phyloP scores from a whole-genome alignment of 2,113 vertebrate species.

The Rhinichthys klamathensis region DNA sequence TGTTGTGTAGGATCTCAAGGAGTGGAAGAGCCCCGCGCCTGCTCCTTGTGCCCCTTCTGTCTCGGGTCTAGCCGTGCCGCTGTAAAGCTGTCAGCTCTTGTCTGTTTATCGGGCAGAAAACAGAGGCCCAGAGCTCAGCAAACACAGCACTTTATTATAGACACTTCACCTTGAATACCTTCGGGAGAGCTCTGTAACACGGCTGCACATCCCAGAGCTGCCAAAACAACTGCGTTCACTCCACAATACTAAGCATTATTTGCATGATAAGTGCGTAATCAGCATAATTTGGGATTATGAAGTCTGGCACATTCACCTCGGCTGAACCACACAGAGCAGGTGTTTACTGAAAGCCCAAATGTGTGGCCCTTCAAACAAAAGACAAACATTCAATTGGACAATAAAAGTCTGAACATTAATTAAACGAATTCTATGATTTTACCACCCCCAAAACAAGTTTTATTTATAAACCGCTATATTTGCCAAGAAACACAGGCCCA shows the following conservation, averaged over 20 bases:
- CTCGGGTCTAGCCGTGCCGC: not conserved
- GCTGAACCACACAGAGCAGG: not conserved
- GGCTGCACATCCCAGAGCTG: slow-evolving; percentile 8
- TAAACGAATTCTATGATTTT: not conserved
- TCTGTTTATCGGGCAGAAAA: slow-evolving; percentile 43
- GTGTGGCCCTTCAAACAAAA: slow-evolving; percentile 14
- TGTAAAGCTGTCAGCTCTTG: slow-evolving; percentile 45
- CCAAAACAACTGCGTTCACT: slow-evolving; percentile 31
- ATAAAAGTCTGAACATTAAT: not conserved
- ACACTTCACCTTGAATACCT: slow-evolving; percentile 46
- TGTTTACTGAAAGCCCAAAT: not conserved
- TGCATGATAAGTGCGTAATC: slow-evolving; percentile 21
- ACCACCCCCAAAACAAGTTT: not conserved
- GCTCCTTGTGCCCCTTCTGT: slow-evolving; percentile 22
- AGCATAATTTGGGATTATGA: slow-evolving; percentile 23
- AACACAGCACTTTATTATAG: slow-evolving; percentile 32
- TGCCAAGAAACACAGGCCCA: not conserved
- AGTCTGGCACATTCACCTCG: slow-evolving; percentile 10
- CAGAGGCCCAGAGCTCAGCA: slow-evolving; percentile 25
- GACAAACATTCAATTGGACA: not conserved
- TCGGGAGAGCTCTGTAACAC: slow-evolving; percentile 2
- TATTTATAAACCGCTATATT: not conserved
- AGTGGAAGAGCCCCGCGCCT: not conserved
- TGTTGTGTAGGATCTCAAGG: not conserved
- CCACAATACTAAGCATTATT: slow-evolving; percentile 12